Conservation (phyloP, 1,140 invertebrate genomes). For the Drosophila ficusphila region DNA sequence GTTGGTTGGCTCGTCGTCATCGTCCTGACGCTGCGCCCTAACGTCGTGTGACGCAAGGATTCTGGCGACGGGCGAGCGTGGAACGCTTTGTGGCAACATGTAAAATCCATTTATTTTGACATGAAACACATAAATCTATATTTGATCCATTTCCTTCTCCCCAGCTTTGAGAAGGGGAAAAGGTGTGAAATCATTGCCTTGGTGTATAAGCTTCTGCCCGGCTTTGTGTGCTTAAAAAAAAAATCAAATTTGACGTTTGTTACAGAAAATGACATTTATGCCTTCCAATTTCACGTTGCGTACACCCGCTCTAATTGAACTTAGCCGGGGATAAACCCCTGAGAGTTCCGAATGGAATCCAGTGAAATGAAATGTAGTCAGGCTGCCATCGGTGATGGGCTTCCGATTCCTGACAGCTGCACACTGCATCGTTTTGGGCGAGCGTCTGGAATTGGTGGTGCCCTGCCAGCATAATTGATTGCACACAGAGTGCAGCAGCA, state of each 20-base stretch:
- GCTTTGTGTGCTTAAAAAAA: slow-evolving; percentile 25
- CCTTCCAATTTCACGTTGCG: slow-evolving; percentile 45
- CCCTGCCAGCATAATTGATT: slow-evolving; percentile 36
- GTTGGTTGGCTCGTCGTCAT: background rate
- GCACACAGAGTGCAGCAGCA: slow-evolving; percentile 10
- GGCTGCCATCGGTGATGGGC: slow-evolving; percentile 13
- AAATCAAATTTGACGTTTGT: slow-evolving; percentile 54
- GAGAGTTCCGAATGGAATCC: background rate
- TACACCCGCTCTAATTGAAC: slow-evolving; percentile 38
- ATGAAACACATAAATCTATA: slow-evolving; percentile 78
- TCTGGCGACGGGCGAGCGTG: slow-evolving; percentile 18
- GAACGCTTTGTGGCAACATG: slow-evolving; percentile 69
- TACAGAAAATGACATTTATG: slow-evolving; percentile 55
- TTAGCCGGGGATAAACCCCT: slow-evolving; percentile 32
- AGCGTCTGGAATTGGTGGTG: slow-evolving; percentile 4
- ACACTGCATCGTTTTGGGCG: slow-evolving; percentile 7
- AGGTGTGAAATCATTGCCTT: slow-evolving; percentile 71
- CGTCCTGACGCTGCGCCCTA: slow-evolving; percentile 3
- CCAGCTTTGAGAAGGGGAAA: slow-evolving; percentile 1
- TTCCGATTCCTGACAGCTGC: slow-evolving; percentile 12
- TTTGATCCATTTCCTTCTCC: slow-evolving; percentile 67
- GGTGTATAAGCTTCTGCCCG: slow-evolving; percentile 26
- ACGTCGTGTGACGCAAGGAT: slow-evolving; percentile 8
- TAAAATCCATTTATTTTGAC: slow-evolving; percentile 82
- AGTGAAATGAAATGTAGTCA: slow-evolving; percentile 1